Evolutionary conservation across 2,113 vertebrate genomes (phyloP).

Genomic region (Corythornis madagascariensis): DNA sequence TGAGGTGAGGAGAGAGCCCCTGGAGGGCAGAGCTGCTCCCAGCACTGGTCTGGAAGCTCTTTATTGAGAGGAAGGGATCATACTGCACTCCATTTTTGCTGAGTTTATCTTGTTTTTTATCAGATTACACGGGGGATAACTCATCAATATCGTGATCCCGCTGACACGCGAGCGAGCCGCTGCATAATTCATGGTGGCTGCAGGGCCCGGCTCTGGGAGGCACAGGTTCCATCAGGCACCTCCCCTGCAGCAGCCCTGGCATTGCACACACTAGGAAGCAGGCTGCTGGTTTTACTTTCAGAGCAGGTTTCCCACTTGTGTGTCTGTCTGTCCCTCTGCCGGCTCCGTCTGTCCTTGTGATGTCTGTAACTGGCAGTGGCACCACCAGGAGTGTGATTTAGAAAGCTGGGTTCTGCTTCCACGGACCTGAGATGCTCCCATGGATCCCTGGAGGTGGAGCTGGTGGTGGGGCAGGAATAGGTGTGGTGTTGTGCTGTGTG

Average conservation of each 20-base stretch:
- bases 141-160: conserved; percentile 69
- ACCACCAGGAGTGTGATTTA: neutral
- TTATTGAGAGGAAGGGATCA: conserved; percentile 54
- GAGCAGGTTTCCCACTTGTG: neutral
- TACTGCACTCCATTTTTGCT: conserved; percentile 58
- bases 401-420: neutral
- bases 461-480: neutral
- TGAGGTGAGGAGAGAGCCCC: neutral
- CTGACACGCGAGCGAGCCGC: conserved; percentile 48
- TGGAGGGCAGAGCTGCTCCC: neutral
- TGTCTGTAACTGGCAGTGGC: rapidly evolving
- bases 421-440: neutral
- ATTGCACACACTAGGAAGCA: neutral
- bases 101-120: conserved; percentile 69
- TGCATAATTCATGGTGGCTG: conserved; percentile 69
- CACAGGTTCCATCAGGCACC: conserved; percentile 47
- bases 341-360: rapidly evolving
- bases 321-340: neutral
- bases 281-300: neutral
- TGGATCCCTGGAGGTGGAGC: neutral
- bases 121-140: conserved; percentile 58
- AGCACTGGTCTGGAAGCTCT: neutral
- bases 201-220: conserved; percentile 26
- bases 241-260: neutral
- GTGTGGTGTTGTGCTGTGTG: neutral